phyloP scores from a whole-genome alignment of 2,888 invertebrate genomes.

The Drosophila mercatorum region DNA sequence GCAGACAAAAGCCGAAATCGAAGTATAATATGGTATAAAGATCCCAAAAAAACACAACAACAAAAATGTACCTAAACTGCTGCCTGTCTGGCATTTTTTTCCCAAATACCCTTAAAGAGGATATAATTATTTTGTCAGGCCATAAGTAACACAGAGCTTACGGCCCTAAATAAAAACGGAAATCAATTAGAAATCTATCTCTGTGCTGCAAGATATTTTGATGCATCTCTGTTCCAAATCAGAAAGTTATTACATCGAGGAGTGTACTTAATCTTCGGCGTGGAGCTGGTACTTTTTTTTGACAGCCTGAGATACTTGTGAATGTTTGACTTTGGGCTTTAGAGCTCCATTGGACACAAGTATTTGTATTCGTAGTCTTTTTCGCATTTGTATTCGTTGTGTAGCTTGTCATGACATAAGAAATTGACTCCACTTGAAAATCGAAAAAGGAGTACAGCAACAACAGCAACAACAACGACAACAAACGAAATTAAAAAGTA shows the following conservation, averaged over 20 bases:
- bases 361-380: slow-evolving; percentile 33
- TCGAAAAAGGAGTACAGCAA: slow-evolving; percentile 74
- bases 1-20: slow-evolving; percentile 47
- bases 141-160: not conserved
- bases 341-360: slow-evolving; percentile 32
- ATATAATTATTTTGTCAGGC: slow-evolving; percentile 3
- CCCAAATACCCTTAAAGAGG: slow-evolving; percentile 10
- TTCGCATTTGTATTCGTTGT: slow-evolving; percentile 52
- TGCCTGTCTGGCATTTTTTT: slow-evolving; percentile 58
- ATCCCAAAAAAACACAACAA: slow-evolving; percentile 26
- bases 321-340: slow-evolving; percentile 50
- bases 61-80: slow-evolving; percentile 40
- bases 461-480: slow-evolving; percentile 50
- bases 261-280: slow-evolving; percentile 5
- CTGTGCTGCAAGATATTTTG: not conserved
- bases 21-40: slow-evolving; percentile 42
- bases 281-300: slow-evolving; percentile 12
- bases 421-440: slow-evolving; percentile 80
- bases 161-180: not conserved
- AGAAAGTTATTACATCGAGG: not conserved
- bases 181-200: not conserved
- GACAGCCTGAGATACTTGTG: slow-evolving; percentile 34
- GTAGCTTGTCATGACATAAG: slow-evolving; percentile 75
- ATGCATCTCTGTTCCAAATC: not conserved
- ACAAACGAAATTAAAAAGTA: slow-evolving; percentile 74